phyloP scores from a whole-genome alignment of 2,797 vertebrate species.

The Smutsia temminckii region DNA sequence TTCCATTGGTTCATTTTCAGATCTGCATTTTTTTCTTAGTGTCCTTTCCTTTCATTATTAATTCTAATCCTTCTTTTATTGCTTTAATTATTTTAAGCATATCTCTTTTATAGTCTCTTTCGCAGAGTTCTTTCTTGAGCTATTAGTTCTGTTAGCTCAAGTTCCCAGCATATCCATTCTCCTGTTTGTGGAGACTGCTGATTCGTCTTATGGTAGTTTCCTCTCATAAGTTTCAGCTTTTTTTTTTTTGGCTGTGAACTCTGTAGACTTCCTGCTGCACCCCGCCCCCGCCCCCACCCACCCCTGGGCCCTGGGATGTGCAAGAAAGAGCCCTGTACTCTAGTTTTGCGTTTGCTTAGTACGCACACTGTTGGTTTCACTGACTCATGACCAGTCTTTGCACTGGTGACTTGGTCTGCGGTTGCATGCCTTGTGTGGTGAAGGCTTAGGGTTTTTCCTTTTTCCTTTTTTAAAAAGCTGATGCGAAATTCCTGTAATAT shows the following conservation, averaged over 20 bases:
- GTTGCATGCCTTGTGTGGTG: neutral
- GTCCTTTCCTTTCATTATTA: slow-evolving; percentile 7
- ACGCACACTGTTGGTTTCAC: neutral
- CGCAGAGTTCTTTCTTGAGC: slow-evolving; percentile 16
- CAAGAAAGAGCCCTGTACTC: neutral
- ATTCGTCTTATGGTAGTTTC: neutral
- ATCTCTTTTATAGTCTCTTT: slow-evolving; percentile 33
- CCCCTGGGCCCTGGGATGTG: rapidly evolving
- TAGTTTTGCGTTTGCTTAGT: neutral
- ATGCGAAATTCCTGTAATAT: neutral
- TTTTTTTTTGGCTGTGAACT: neutral
- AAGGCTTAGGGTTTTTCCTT: neutral
- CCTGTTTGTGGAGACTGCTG: neutral
- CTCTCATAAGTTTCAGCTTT: neutral
- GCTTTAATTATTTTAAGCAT: slow-evolving; percentile 53
- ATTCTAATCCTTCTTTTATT: slow-evolving; percentile 27
- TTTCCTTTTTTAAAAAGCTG: neutral
- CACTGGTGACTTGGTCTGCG: neutral
- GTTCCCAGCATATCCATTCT: neutral
- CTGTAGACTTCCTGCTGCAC: too few relatives aligned
- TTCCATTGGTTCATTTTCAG: neutral
- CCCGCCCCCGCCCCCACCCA: too few relatives aligned
- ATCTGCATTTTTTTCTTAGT: neutral
- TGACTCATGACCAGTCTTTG: neutral
- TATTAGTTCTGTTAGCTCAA: neutral